Evolutionary conservation across 2,113 vertebrate genomes (phyloP).

Genomic region (Anarrhichthys ocellatus): DNA sequence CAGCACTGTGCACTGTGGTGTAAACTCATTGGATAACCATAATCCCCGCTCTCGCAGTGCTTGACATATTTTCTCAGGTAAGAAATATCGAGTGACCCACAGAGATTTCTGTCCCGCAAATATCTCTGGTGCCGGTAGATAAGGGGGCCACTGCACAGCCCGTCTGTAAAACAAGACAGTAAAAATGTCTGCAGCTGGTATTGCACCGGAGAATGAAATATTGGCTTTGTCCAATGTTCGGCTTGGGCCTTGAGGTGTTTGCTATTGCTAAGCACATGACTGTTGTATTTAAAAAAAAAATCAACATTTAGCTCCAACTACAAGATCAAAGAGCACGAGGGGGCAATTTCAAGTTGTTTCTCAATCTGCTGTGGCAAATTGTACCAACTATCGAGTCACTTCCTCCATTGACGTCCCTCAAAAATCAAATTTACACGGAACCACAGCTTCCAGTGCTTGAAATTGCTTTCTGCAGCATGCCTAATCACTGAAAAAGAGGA

Average conservation of each 20-base stretch:
- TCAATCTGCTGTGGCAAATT: conserved; percentile 59
- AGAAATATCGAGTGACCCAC: conserved; percentile 71
- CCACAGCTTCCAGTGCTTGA: conserved; percentile 48
- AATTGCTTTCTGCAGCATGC: conserved; percentile 67
- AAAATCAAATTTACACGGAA: conserved; percentile 58
- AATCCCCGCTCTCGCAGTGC: conserved; percentile 61
- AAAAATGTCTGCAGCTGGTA: conserved; percentile 69
- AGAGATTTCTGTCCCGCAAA: conserved; percentile 70
- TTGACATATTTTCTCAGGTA: conserved; percentile 72
- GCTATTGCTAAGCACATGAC: conserved; percentile 6
- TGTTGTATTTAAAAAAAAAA: conserved; percentile 60
- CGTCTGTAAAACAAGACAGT: conserved; percentile 76
- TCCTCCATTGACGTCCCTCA: conserved; percentile 34
- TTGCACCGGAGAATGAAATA: conserved; percentile 52
- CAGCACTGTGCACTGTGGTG: conserved; percentile 30
- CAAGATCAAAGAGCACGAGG: conserved; percentile 55
- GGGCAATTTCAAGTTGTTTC: conserved; percentile 60
- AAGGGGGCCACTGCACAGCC: conserved; percentile 54
- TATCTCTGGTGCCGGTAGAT: conserved; percentile 71
- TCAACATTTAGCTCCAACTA: conserved; percentile 49
- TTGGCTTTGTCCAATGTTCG: conserved; percentile 34
- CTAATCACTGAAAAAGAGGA: conserved; percentile 74
- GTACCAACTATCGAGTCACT: conserved; percentile 39
- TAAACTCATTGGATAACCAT: conserved; percentile 63
- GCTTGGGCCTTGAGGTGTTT: conserved; percentile 39